These are phyloP conservation scores for Hemiscyllium ocellatum DNA, from an alignment of 2,113 vertebrate species.

Conservation along the genomic window DNA sequence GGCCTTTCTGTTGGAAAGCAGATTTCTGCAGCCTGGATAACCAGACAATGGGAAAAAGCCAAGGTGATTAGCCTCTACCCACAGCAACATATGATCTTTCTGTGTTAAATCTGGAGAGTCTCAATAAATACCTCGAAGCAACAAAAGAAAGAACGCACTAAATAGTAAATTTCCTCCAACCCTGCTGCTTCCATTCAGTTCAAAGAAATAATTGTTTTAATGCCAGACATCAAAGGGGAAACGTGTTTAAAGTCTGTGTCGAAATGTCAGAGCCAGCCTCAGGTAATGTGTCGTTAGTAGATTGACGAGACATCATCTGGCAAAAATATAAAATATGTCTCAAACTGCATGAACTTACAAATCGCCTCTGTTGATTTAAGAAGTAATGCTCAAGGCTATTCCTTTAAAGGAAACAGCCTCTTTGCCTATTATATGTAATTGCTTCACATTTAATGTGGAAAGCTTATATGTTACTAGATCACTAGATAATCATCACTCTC, in stretches of 20 bases:
- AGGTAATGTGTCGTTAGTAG: background rate
- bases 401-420: background rate
- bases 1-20: background rate
- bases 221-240: background rate
- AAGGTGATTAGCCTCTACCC: background rate
- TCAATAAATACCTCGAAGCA: background rate
- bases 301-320: background rate
- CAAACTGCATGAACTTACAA: background rate
- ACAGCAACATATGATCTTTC: background rate
- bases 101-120: background rate
- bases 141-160: background rate
- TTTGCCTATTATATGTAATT: background rate
- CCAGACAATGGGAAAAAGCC: background rate
- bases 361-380: background rate
- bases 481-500: background rate
- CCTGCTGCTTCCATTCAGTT: background rate
- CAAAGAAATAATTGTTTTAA: background rate
- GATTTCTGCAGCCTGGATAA: background rate
- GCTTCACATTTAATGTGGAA: background rate
- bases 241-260: background rate
- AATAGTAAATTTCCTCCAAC: background rate
- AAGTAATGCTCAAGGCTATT: background rate
- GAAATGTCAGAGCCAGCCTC: background rate
- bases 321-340: background rate
- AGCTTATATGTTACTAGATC: background rate